Evolutionary conservation across 1,140 invertebrate genomes (phyloP).

Genomic region (Drosophila mayri): DNA sequence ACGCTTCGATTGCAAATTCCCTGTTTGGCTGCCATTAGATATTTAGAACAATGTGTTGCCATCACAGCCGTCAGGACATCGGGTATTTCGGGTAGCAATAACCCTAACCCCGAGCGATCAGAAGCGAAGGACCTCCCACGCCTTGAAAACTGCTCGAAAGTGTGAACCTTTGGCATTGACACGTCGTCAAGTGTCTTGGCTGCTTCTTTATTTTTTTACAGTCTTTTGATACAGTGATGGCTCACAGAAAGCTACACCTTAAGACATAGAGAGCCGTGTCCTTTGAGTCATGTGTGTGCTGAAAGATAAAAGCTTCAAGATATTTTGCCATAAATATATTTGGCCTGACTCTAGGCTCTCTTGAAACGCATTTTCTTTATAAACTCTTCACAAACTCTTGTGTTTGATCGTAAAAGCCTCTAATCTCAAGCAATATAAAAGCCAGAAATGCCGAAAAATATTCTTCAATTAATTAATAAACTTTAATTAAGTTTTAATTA

Average conservation of each 20-base stretch:
- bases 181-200: constrained; percentile 28
- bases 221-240: constrained; percentile 9
- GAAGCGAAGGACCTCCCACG: constrained; percentile 28
- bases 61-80: constrained; percentile 49
- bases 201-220: not conserved
- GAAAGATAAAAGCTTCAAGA: too few relatives aligned
- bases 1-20: constrained; percentile 79
- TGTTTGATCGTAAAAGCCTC: too few relatives aligned
- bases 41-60: constrained; percentile 82
- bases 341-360: too few relatives aligned
- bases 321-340: too few relatives aligned
- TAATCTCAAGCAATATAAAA: too few relatives aligned
- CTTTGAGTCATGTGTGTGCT: too few relatives aligned
- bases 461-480: too few relatives aligned
- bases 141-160: constrained; percentile 18
- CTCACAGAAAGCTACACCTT: not conserved
- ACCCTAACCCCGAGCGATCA: constrained; percentile 49
- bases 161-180: constrained; percentile 70
- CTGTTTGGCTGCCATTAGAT: constrained; percentile 64
- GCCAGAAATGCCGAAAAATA: too few relatives aligned
- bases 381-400: too few relatives aligned
- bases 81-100: constrained; percentile 36
- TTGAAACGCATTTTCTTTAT: too few relatives aligned
- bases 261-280: too few relatives aligned
- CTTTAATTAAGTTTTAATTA: too few relatives aligned